A percentile compares a stretch with the other conserved stretches of the same genome.
Evolutionary conservation across 1,140 invertebrate species (phyloP).

Genomic region (Pseudobourletiella spinata): DNA sequence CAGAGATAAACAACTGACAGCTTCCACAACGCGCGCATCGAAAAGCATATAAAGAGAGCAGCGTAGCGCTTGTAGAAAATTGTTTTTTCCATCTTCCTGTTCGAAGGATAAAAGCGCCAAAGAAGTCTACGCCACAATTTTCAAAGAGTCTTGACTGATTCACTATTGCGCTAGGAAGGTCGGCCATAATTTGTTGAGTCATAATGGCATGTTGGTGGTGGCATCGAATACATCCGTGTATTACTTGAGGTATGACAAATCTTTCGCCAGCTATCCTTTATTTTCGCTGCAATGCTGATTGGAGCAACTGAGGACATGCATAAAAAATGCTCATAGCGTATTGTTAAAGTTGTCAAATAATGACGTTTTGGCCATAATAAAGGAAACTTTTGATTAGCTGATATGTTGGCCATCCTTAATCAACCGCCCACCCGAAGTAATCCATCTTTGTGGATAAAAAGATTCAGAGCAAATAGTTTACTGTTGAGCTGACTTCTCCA

Average conservation of each 20-base stretch:
- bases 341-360: constrained; percentile 38
- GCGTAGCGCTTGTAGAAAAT: constrained; percentile 41
- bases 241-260: constrained; percentile 8
- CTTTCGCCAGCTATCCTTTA: constrained; percentile 35
- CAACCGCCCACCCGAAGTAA: constrained; percentile 42
- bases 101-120: constrained; percentile 41
- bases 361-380: constrained; percentile 37
- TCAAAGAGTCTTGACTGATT: constrained; percentile 36
- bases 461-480: constrained; percentile 36
- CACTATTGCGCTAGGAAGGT: constrained; percentile 37
- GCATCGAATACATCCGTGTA: constrained; percentile 31
- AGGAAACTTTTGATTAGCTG: constrained; percentile 36
- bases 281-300: constrained; percentile 13
- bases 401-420: constrained; percentile 34
- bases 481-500: constrained; percentile 21
- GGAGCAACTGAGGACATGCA: constrained; percentile 38
- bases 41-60: constrained; percentile 43
- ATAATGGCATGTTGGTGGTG: constrained; percentile 19
- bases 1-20: constrained; percentile 39
- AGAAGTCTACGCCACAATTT: constrained; percentile 41
- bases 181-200: constrained; percentile 38
- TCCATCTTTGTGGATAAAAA: constrained; percentile 40
- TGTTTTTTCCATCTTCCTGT: constrained; percentile 16
- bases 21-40: constrained; percentile 42
- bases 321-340: constrained; percentile 41